Evolutionary conservation across 2,797 vertebrate species (phyloP).

Genomic region (Macropus fuliginosus): DNA sequence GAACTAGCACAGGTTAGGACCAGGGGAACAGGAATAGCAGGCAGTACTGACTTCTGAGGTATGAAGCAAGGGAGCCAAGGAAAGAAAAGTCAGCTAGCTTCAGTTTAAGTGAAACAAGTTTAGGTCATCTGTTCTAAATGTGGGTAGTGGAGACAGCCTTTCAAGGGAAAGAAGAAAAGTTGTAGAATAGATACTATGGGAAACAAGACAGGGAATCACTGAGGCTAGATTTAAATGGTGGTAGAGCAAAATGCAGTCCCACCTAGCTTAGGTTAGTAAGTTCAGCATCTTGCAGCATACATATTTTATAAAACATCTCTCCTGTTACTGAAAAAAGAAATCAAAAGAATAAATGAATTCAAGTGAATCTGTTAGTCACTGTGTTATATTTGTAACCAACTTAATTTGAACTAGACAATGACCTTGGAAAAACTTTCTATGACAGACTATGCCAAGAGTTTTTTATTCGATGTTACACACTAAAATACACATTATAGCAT

Average conservation of each 20-base stretch:
- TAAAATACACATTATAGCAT: conserved; percentile 72
- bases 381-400: neutral
- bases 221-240: neutral
- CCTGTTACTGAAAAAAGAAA: neutral
- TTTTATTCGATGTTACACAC: conserved; percentile 79
- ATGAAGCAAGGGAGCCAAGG: neutral
- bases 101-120: neutral
- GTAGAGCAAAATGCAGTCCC: neutral
- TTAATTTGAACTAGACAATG: conserved; percentile 46
- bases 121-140: neutral
- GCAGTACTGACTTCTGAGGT: neutral
- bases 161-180: neutral
- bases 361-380: neutral
- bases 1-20: neutral
- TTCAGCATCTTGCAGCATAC: neutral
- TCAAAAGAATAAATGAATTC: neutral
- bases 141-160: neutral
- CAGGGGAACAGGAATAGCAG: neutral
- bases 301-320: neutral
- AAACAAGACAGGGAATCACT: neutral
- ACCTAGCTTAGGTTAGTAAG: neutral
- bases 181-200: neutral
- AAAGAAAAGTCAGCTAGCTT: neutral
- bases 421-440: conserved; percentile 33
- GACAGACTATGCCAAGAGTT: conserved; percentile 61